Evolutionary conservation across 2,113 vertebrate species (phyloP).

Genomic region (Podarcis cretensis): DNA sequence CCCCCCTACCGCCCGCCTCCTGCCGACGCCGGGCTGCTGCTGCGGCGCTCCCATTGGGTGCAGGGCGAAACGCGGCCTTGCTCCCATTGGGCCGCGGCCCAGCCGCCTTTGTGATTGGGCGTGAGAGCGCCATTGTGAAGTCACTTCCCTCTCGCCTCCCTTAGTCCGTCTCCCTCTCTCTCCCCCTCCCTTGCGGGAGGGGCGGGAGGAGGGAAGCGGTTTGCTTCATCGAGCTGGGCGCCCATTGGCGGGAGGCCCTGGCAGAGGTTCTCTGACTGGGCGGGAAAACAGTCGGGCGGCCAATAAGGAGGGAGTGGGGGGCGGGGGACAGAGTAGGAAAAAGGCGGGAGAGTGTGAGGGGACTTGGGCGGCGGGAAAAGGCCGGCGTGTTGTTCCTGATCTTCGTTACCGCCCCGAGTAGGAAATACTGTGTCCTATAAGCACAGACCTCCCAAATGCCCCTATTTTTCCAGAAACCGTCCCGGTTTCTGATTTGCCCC

Average conservation of each 20-base stretch:
- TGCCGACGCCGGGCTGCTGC: neutral
- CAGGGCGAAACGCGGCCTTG: neutral
- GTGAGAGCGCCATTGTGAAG: conserved; percentile 12
- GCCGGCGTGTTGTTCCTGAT: no score
- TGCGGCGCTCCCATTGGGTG: conserved; percentile 48
- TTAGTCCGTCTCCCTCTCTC: neutral
- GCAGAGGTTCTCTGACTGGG: neutral
- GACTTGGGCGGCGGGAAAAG: no score
- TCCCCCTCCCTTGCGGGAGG: no score
- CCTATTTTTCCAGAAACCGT: no score
- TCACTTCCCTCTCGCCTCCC: neutral
- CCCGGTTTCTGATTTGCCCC: no score
- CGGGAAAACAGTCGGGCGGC: conserved; percentile 7
- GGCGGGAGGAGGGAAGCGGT: neutral
- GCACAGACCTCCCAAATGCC: no score
- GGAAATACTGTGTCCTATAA: no score
- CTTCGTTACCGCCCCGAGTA: no score
- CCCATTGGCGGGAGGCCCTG: neutral
- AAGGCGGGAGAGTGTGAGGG: neutral
- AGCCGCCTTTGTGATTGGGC: conserved; percentile 44
- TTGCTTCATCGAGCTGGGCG: fast-evolving
- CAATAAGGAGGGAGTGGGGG: neutral
- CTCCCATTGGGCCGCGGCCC: neutral
- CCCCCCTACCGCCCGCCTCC: neutral
- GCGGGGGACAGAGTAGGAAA: neutral